phyloP scores from a whole-genome alignment of 64 coral and sea anemone species.

The Platygyra sinensis region DNA sequence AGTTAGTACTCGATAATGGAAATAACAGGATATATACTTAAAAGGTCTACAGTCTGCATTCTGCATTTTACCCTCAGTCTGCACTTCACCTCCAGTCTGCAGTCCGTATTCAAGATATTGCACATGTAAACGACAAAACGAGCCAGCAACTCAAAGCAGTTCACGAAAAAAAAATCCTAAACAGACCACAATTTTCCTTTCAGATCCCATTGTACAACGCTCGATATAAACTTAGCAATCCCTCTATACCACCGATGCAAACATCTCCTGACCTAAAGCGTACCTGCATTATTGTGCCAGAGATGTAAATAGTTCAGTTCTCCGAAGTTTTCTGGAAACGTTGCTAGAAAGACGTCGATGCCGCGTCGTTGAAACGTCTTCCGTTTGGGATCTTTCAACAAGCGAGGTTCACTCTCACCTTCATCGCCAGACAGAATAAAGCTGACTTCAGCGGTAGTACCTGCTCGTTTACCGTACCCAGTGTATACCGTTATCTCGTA shows the following conservation, averaged over 20 bases:
- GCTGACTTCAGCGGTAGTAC: slow-evolving; percentile 76
- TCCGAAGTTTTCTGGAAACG: slow-evolving; percentile 75
- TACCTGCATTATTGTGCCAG: slow-evolving; percentile 84
- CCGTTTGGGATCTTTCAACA: slow-evolving; percentile 91
- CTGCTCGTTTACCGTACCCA: slow-evolving; percentile 79
- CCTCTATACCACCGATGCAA: not conserved
- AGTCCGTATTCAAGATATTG: too few relatives aligned
- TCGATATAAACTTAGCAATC: not conserved
- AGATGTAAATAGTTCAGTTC: slow-evolving; percentile 88
- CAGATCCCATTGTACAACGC: too few relatives aligned
- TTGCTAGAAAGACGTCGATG: slow-evolving; percentile 80
- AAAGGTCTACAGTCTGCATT: too few relatives aligned
- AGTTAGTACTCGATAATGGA: too few relatives aligned
- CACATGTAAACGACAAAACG: too few relatives aligned
- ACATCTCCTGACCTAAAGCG: not conserved
- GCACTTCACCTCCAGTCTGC: too few relatives aligned
- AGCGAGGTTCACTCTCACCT: slow-evolving; percentile 75
- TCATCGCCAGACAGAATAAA: slow-evolving; percentile 83
- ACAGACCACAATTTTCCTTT: too few relatives aligned
- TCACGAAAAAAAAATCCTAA: too few relatives aligned
- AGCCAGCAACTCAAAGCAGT: too few relatives aligned
- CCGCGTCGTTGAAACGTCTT: slow-evolving; percentile 81
- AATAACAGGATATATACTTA: too few relatives aligned
- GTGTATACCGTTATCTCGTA: slow-evolving; percentile 99
- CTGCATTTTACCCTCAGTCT: too few relatives aligned